Base-by-base conservation (phyloP, 2,888 invertebrate genomes). In the Eupithecia tripunctaria region DNA sequence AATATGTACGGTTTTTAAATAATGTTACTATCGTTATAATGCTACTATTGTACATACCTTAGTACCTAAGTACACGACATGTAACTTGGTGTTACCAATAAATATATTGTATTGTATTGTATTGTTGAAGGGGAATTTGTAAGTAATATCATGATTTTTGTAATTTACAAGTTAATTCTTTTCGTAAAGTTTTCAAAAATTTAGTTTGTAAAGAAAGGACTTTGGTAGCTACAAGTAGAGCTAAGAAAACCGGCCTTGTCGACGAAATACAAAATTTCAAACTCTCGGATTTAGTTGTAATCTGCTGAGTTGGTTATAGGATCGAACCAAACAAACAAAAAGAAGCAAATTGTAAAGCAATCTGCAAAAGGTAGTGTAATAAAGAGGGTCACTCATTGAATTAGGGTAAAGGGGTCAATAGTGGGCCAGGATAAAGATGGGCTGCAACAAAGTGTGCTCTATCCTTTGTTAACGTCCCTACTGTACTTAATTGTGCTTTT, bases 401-500 rank as follows among this genome's bases (percentile, higher is more conserved):
- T 91, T 93, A 90, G 93, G 93, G 92, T 92, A 92, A 93, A 93
- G 91, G 90, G 94, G 94, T 94, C 94, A 93, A 90, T 91, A 92
- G 90, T 92, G 86, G 87, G 86, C 86, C 88, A 88, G 89, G 75
- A 91, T 92, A 92, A 91, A 94, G 93, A 93, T 91, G 91, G 88
- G 91, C 93, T 94, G 94, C 92, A 94, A 92, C 94, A 94, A 94
- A 94, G 93, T 91, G 92, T 91, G 87, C 90, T 89, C 87, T 85
- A 86, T 87, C 88, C 91, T 89, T 93, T 92, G 92, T 93, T 92
- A 92, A 88, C 89, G 87, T 84, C 92, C 91, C 90, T 91, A 93
- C 91, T 93, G 93, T 90, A 90, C 88, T 93, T 93, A 94, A 94
- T 93, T 94, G 93, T 92, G 89, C 93, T 92, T 94, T 94, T 94